A percentile compares a stretch with the other conserved stretches of the same genome.
These are phyloP conservation scores for Varanus komodoensis DNA, from an alignment of 2,113 vertebrate species.

Conservation along the genomic window DNA sequence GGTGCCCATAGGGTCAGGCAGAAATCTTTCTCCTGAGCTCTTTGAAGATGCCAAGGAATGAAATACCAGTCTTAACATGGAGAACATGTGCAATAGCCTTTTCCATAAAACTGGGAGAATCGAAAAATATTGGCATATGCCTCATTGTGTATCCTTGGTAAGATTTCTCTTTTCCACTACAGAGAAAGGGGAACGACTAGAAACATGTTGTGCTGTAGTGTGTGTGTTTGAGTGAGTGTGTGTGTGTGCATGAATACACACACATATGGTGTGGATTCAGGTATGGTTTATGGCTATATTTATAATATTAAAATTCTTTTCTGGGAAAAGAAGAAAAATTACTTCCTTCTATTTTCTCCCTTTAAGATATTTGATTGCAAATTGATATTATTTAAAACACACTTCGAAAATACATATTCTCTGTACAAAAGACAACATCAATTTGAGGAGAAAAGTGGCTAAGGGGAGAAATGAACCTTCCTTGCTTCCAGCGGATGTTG, in stretches of 20 bases:
- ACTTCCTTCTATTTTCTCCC: slow-evolving; percentile 11
- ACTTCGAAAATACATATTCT: neutral
- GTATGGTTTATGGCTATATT: neutral
- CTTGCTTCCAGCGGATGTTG: slow-evolving; percentile 39
- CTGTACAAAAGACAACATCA: slow-evolving; percentile 28
- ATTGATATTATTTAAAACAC: slow-evolving; percentile 43
- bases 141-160: neutral
- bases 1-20: neutral
- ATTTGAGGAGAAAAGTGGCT: slow-evolving; percentile 10
- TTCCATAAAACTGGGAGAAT: neutral
- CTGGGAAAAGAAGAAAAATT: slow-evolving; percentile 20
- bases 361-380: slow-evolving; percentile 8
- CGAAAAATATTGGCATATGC: neutral
- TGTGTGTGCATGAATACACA: too few species aligned
- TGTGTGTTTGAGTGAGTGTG: neutral
- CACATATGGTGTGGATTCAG: neutral
- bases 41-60: neutral
- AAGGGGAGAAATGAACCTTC: slow-evolving; percentile 24
- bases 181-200: neutral
- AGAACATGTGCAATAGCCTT: neutral
- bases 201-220: neutral
- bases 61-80: neutral
- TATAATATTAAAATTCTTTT: slow-evolving; percentile 15
- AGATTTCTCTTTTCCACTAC: neutral
- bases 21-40: neutral